A percentile compares a stretch with the other conserved stretches of the same genome.
Conservation (phyloP, 2,888 invertebrate species). For the Diabrotica balteata region DNA sequence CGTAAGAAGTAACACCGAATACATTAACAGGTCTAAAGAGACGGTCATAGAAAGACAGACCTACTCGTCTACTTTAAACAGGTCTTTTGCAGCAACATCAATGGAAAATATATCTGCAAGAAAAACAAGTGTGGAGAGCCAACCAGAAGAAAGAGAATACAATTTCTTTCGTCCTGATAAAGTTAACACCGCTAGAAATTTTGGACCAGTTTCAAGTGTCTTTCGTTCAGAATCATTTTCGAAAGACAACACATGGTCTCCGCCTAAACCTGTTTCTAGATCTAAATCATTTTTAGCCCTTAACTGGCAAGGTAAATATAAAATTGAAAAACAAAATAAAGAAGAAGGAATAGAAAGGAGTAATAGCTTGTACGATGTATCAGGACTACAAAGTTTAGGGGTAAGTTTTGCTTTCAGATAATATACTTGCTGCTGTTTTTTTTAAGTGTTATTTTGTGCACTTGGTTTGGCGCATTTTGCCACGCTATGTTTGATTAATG, state of each 20-base stretch:
- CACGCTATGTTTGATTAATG: no score
- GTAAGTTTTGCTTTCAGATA: constrained; percentile 47
- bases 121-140: constrained; percentile 37
- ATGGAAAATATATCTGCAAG: constrained; percentile 51
- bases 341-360: constrained; percentile 50
- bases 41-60: constrained; percentile 24
- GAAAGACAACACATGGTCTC: constrained; percentile 49
- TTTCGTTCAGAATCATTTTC: constrained; percentile 57
- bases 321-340: constrained; percentile 37
- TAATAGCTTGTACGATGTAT: constrained; percentile 59
- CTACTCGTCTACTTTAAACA: constrained; percentile 13
- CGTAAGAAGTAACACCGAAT: constrained; percentile 55
- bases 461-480: no score
- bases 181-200: constrained; percentile 15
- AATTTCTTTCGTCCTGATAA: constrained; percentile 49
- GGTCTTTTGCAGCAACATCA: constrained; percentile 43
- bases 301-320: constrained; percentile 48
- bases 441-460: no score
- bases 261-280: constrained; percentile 57
- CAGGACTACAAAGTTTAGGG: constrained; percentile 61
- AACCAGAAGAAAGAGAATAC: constrained; percentile 43
- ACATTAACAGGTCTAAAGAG: constrained; percentile 38
- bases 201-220: constrained; percentile 29
- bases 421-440: no score
- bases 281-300: constrained; percentile 61